Evolutionary conservation across 2,797 vertebrate species (phyloP), one percentile per base, ranked within the genome.

Genomic region (Parauchenoglanis ngamensis): DNA sequence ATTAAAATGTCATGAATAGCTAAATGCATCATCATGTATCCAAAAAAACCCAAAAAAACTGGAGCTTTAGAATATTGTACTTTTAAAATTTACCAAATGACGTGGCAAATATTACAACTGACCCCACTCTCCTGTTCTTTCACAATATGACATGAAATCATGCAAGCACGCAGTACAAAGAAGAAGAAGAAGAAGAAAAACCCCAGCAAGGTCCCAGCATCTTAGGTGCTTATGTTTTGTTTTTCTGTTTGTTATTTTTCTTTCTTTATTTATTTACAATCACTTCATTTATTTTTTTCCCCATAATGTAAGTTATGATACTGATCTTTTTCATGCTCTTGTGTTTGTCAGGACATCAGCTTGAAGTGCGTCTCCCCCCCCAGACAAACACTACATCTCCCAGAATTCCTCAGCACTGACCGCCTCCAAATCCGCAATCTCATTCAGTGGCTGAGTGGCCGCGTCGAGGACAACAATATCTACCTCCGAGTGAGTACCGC

Each of bases 401-500:
- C 95, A 90, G 13, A 25, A 56, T 76, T 57, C 86, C 86, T 75
- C 85, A 65, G 28, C 80, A 59, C 76, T 23, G 81, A 54, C 61
- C 25, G 78, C 65, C 87, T 87, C 87, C 79, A 86, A 89, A 91
- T 89, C 86, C 89, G 88, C 80, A 90, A 91, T 52, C 77, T 94
- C 94, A 96, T 94, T 95, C 93, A 94, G 87, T 78, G 92, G 92
- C 92, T 86, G 90, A 93, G 92, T 89, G 90, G 90, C 92, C 83
- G 92, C 92, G 89, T 86, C 89, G 90, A 76, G 75, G 91, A 93
- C 90, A 93, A 94, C 94, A 95, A 94, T 94, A 49, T 81, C 88
- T 90, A 75, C 92, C 92, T 91, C 90, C 78, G 75, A n/a, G 95
- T 95, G 93, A 96, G 95, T 94, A 92, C 83, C 25, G 17, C 52